Percentiles rank a stretch among this genome's conserved stretches.
Conservation (phyloP, 2,113 vertebrate species). For the Piaya cayana region DNA sequence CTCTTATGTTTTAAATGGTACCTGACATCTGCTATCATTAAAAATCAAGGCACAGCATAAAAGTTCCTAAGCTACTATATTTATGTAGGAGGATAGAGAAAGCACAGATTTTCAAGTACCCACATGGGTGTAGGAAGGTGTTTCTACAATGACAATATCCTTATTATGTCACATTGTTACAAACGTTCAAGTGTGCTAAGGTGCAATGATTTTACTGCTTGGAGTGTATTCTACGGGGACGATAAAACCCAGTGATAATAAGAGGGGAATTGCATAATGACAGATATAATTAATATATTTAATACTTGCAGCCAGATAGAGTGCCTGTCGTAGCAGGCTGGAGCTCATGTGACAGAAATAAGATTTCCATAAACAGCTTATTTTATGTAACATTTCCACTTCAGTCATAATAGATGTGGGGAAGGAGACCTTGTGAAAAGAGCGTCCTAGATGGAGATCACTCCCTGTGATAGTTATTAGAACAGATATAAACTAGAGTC, state of each 20-base stretch:
- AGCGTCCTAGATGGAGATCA: conserved; percentile 52
- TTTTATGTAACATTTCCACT: conserved; percentile 69
- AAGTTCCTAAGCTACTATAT: conserved; percentile 55
- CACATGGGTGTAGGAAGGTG: conserved; percentile 63
- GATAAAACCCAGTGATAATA: conserved; percentile 14
- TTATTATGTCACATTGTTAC: conserved; percentile 65
- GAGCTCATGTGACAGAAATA: conserved; percentile 59
- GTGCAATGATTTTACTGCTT: conserved; percentile 18
- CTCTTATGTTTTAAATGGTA: conserved; percentile 41
- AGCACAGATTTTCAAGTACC: conserved; percentile 66
- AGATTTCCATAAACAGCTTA: conserved; percentile 65
- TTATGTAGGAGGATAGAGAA: conserved; percentile 56
- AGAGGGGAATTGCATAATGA: conserved; percentile 14
- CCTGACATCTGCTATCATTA: conserved; percentile 46
- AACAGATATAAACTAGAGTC: not conserved
- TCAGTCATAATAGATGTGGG: conserved; percentile 37
- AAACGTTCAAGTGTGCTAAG: conserved; percentile 25
- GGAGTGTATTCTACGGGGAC: not conserved
- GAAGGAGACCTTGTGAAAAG: conserved; percentile 33
- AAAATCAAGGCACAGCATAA: conserved; percentile 65
- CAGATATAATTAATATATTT: conserved; percentile 41
- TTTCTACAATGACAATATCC: conserved; percentile 58
- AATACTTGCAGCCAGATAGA: conserved; percentile 4
- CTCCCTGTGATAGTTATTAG: conserved; percentile 16
- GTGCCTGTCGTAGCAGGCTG: not conserved